Base-by-base conservation (phyloP, 2,797 vertebrate species). In the Paedocypris micromegethes region DNA sequence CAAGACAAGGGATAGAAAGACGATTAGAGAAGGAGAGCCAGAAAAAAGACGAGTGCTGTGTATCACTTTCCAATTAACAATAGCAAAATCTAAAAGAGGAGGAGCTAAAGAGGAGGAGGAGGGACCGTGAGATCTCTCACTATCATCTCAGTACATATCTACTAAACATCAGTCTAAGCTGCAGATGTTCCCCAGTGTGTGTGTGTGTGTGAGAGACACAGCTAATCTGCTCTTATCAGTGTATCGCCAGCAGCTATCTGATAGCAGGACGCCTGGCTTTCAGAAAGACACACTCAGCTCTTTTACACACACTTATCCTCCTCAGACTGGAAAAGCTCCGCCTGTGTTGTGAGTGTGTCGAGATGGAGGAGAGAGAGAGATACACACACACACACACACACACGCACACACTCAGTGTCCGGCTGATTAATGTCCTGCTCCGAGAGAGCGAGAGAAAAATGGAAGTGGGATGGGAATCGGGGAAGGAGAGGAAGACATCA, bases 391-490 rank as follows among this genome's bases (percentile, higher is more conserved):
- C 9, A 7, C 50, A 23, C 8, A 39, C 41, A 42, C 6, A 9
- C 37, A 9, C 9, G 44, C 57, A 57, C 55, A 46, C 58, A 8
- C 60, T 41, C 38, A 4, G 49, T 58, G 39, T 75, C 64, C 9
- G 2, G 53, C 60, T 70, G 73, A 70, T 75, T 70, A 76, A 76
- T 73, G 71, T 59, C 43, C 71, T 71, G 55, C 49, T 46, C 4
- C 4, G 6, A 70, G 46, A 70, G 48, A 68, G 50, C 52, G 56
- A 58, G 46, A 58, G 51, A 65, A 52, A 68, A 51, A 68, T 66
- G 47, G 59, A 68, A 48, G 54, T 9, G 4, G 63, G 56, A 47
- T 47, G 58, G n/a, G 61, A 60, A 55, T 46, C 7, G 5, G 57
- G 43, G 55, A 64, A 64, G 60, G 72, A 60, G 45, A 64, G 68